These are phyloP conservation scores for Phaethornis superciliosus DNA, from an alignment of 2,113 vertebrate species.

Conservation along the genomic window DNA sequence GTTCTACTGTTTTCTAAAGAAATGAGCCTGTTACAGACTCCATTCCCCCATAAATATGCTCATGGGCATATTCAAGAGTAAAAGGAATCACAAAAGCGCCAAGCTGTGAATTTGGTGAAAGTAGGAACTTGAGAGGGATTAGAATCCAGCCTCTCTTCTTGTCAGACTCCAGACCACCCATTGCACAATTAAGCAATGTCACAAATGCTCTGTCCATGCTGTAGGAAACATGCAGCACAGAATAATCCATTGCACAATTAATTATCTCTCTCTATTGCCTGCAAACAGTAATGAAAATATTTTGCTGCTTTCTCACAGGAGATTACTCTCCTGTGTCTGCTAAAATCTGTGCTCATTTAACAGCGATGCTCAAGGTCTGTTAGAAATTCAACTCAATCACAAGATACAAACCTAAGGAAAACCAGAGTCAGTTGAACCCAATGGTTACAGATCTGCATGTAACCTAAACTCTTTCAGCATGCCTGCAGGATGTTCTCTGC, in stretches of 20 bases:
- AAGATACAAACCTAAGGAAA: not conserved
- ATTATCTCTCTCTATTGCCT: not conserved
- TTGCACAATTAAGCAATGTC: not conserved
- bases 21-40: fast-evolving
- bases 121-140: not conserved
- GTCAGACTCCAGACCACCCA: not conserved
- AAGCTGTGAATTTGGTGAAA: not conserved
- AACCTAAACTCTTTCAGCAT: not conserved
- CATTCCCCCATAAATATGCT: not conserved
- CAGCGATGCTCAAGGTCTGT: not conserved
- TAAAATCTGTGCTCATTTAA: not conserved
- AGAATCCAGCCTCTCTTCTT: not conserved
- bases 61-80: not conserved
- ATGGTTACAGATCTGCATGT: not conserved
- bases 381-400: not conserved
- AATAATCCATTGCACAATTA: not conserved
- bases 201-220: not conserved
- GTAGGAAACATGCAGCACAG: not conserved
- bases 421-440: not conserved
- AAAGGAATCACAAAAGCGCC: not conserved
- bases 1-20: not conserved
- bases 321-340: not conserved
- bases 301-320: not conserved
- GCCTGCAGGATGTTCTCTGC: not conserved
- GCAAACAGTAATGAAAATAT: not conserved